phyloP scores from a whole-genome alignment of 2,888 invertebrate species.

The Proisotoma minuta region DNA sequence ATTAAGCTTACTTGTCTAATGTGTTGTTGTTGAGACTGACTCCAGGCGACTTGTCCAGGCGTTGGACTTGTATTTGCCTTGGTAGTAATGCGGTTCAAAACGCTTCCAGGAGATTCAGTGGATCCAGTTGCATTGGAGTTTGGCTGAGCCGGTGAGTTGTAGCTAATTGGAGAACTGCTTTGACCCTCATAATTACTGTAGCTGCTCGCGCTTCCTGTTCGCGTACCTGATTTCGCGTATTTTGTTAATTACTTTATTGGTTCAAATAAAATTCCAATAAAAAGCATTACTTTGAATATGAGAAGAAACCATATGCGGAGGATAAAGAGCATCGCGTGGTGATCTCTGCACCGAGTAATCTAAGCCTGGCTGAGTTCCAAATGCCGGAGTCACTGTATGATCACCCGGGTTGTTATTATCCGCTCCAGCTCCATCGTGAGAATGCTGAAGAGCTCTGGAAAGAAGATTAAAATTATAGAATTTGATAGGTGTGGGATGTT shows the following conservation, averaged over 20 bases:
- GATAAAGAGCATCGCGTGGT: slow-evolving; percentile 55
- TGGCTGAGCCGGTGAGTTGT: slow-evolving; percentile 58
- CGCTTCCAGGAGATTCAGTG: slow-evolving; percentile 50
- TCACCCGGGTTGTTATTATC: slow-evolving; percentile 49
- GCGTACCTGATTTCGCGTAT: slow-evolving; percentile 50
- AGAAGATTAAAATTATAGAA: background rate
- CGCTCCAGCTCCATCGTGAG: slow-evolving; percentile 48
- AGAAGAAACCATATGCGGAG: slow-evolving; percentile 48
- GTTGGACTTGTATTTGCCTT: slow-evolving; percentile 68
- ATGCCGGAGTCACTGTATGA: slow-evolving; percentile 47
- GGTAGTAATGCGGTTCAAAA: slow-evolving; percentile 62
- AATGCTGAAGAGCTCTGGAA: slow-evolving; percentile 49
- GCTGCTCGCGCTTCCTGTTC: slow-evolving; percentile 63
- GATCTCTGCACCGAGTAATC: slow-evolving; percentile 68
- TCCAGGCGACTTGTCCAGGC: slow-evolving; percentile 64
- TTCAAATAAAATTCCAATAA: background rate
- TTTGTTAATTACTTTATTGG: background rate
- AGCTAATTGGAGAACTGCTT: slow-evolving; percentile 66
- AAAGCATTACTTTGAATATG: slow-evolving; percentile 50
- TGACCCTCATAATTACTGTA: slow-evolving; percentile 66
- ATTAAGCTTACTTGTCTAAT: slow-evolving; percentile 57
- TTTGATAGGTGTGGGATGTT: background rate
- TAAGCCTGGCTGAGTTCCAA: slow-evolving; percentile 57
- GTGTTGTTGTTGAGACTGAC: slow-evolving; percentile 49
- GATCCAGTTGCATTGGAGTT: slow-evolving; percentile 56